Conservation (phyloP, 2,888 invertebrate genomes). For the Cerastoderma edule region DNA sequence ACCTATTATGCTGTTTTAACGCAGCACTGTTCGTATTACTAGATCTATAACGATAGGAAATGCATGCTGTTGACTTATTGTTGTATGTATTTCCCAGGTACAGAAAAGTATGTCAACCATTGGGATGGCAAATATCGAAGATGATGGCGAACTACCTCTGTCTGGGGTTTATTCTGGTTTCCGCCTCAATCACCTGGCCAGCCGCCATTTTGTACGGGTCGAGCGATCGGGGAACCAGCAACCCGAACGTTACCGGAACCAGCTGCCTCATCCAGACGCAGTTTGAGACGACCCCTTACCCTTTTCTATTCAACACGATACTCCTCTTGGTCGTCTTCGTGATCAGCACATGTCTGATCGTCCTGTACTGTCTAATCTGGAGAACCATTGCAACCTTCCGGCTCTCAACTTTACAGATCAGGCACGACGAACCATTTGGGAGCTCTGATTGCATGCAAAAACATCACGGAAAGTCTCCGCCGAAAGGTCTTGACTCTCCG, state of each 20-base stretch:
- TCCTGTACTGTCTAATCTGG: slow-evolving; percentile 31
- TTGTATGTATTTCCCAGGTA: background rate
- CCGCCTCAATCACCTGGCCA: background rate
- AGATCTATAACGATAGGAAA: background rate
- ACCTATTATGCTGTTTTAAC: background rate
- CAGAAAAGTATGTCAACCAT: slow-evolving; percentile 9
- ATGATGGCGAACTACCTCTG: background rate
- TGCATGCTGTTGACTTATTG: background rate
- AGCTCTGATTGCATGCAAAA: background rate
- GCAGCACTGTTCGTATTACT: background rate
- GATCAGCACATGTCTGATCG: slow-evolving; percentile 24
- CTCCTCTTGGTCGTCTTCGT: background rate
- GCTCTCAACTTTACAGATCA: background rate
- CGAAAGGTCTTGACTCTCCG: background rate
- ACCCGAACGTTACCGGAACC: slow-evolving; percentile 31
- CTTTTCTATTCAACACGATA: background rate
- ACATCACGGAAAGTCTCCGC: background rate
- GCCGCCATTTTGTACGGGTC: slow-evolving; percentile 43
- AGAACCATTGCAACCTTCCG: slow-evolving; percentile 26
- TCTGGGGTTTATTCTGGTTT: slow-evolving; percentile 3
- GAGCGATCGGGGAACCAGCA: slow-evolving; percentile 3
- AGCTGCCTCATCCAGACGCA: slow-evolving; percentile 39
- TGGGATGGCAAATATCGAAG: background rate
- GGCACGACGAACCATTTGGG: background rate
- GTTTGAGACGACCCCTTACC: slow-evolving; percentile 13